Evolutionary conservation across 2,113 vertebrate genomes (phyloP), one percentile per base, ranked within the genome.

Genomic region (Stigmatopora argus): DNA sequence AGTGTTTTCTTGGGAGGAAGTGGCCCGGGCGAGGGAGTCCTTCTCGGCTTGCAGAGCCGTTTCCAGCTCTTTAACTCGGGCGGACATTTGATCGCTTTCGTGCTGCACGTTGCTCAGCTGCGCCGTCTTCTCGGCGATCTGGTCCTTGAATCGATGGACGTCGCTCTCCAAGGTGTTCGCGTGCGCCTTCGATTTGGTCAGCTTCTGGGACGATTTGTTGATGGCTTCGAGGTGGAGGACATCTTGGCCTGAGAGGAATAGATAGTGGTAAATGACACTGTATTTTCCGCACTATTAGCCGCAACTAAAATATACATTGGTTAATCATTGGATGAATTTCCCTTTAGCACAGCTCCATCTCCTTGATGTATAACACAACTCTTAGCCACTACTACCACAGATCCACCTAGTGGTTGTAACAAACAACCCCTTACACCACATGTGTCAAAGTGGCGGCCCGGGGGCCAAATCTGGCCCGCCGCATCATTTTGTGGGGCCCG

Each of bases 91-190:
- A 61, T 86, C 92, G 53, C 92, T 77, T 48, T 95, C 94, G 31
- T 92, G 92, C 61, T 93, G 91, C 6, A 86, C 75, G 46, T 84
- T 81, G 64, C 97, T 94, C 74, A 96, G 84, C 77, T 90, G 77
- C 4, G 92, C 46, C 14, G 69, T 83, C 80, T 93, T 97, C 82
- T 98, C 96, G 9, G 92, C 89, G 18, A 96, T 82, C 0, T 71
- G 86, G 63, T 94, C 84, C 2, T 87, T 89, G 17, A 70, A 74
- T 19, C 91, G 90, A 46, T 96, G 93, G 46, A 93, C 87, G 44
- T 98, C 93, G 49, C 92, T 95, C 87, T 97, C 94, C 62, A 94
- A 65, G 65, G 78, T 78, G 78, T 93, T 98, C 17, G 87, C 75
- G 2, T 89, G 90, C 14, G 85, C 83, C 85, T 97, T 94, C 0